Conservation (phyloP, 2,888 invertebrate genomes). For the Drosophila nr. perissopoda region DNA sequence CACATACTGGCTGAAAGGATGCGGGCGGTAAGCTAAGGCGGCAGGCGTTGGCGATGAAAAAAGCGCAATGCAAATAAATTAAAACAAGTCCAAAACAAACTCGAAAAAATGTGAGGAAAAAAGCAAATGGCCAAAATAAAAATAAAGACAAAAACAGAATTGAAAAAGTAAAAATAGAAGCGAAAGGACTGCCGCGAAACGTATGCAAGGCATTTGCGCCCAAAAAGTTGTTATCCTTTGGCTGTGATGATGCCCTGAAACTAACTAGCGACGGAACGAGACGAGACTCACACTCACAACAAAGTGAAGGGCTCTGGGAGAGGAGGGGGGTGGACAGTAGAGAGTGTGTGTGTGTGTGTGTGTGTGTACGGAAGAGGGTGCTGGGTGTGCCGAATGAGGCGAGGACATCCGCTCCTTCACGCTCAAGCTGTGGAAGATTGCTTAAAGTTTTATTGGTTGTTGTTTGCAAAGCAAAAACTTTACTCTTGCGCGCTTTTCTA, state of each 20-base stretch:
- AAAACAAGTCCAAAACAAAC: conserved; percentile 56
- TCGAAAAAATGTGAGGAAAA: conserved; percentile 5
- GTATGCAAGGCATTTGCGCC: conserved; percentile 62
- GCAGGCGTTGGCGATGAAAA: conserved; percentile 6
- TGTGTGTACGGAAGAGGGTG: not conserved
- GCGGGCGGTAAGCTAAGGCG: not conserved
- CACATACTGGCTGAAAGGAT: conserved; percentile 30
- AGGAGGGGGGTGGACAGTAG: too few relatives aligned
- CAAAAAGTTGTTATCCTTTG: conserved; percentile 56
- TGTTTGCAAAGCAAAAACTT: conserved; percentile 79
- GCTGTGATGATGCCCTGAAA: conserved; percentile 35
- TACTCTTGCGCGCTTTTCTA: conserved; percentile 72
- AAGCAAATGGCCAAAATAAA: conserved; percentile 6
- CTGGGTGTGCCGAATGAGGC: conserved; percentile 12
- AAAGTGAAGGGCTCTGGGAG: not conserved
- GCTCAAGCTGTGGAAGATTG: conserved; percentile 78
- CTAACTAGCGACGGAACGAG: conserved; percentile 25
- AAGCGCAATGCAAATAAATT: conserved; percentile 58
- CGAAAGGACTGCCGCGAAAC: conserved; percentile 41
- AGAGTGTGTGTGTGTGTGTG: not conserved
- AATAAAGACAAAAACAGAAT: conserved; percentile 9
- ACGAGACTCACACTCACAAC: conserved; percentile 8
- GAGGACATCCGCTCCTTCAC: conserved; percentile 52
- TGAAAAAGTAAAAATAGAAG: conserved; percentile 3
- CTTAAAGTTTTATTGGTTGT: conserved; percentile 82